Percentiles rank a stretch among this genome's conserved stretches.
These are phyloP conservation scores for Natator depressus DNA, from an alignment of 2,113 vertebrate genomes.

Conservation along the genomic window DNA sequence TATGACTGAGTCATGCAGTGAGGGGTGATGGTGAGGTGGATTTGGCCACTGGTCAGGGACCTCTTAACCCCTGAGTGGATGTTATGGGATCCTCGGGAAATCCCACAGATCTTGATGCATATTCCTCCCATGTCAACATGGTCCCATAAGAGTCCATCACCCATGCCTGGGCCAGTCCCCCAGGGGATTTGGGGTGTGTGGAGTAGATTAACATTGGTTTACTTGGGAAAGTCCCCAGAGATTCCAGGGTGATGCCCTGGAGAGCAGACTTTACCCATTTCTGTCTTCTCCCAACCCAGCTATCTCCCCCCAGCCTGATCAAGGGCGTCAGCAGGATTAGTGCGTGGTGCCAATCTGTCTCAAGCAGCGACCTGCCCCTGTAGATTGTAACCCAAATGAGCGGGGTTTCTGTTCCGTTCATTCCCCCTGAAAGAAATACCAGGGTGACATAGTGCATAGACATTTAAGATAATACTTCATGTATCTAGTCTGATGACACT, in stretches of 20 bases:
- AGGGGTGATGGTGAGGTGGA: neutral
- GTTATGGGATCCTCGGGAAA: neutral
- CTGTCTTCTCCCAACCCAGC: neutral
- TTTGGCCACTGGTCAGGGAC: neutral
- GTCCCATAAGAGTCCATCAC: neutral
- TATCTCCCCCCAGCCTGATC: fast-evolving
- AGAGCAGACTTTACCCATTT: neutral
- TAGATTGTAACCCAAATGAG: neutral
- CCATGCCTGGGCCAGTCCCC: neutral
- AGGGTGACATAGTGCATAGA: fast-evolving
- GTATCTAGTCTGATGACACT: fast-evolving
- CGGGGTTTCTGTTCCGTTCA: neutral
- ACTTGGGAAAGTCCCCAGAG: slow-evolving; percentile 60
- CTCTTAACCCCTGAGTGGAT: neutral
- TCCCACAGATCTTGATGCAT: neutral
- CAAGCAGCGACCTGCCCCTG: fast-evolving
- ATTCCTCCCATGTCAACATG: neutral
- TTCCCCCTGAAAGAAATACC: fast-evolving
- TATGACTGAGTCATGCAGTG: neutral
- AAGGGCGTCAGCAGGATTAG: neutral
- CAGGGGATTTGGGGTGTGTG: neutral
- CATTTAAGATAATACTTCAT: fast-evolving
- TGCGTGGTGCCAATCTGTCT: neutral
- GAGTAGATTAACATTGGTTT: slow-evolving; percentile 43
- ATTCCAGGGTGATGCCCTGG: slow-evolving; percentile 43